A percentile compares a stretch with the other conserved stretches of the same genome.
Conservation (phyloP, 2,113 vertebrate species). For the Callaeas wilsoni region DNA sequence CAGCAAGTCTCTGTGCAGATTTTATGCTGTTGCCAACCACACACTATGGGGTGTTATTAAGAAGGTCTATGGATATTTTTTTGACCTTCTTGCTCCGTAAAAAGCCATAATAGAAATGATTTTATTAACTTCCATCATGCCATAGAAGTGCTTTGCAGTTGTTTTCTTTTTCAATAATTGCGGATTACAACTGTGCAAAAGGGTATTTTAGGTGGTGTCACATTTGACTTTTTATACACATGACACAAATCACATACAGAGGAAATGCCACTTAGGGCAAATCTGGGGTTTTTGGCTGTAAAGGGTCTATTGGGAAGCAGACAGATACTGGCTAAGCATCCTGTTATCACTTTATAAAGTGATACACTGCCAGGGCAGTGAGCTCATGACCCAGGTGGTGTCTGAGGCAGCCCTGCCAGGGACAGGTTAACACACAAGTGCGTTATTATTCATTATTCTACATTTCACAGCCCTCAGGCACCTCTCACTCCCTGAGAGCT, state of each 20-base stretch:
- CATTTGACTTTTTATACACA: background rate
- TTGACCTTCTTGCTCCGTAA: background rate
- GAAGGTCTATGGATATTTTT: background rate
- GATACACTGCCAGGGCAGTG: background rate
- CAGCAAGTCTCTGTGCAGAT: background rate
- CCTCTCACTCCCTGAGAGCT: background rate
- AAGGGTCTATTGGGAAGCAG: background rate
- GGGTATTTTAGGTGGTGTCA: background rate
- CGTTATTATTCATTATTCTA: background rate
- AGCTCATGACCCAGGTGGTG: background rate
- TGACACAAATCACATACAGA: background rate
- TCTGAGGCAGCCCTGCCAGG: background rate
- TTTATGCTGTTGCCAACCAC: background rate
- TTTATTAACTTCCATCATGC: background rate
- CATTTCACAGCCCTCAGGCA: background rate
- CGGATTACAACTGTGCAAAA: background rate
- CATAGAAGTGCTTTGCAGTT: background rate
- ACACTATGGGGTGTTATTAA: background rate
- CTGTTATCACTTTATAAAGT: background rate
- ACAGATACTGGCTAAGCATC: background rate
- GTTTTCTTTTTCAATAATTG: background rate
- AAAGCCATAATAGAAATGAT: background rate
- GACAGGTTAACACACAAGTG: background rate
- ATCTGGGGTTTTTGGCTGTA: background rate
- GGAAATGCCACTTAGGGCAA: background rate